Base-by-base conservation (phyloP, 2,888 invertebrate species). In the Lepidocyrtoides sp. region DNA sequence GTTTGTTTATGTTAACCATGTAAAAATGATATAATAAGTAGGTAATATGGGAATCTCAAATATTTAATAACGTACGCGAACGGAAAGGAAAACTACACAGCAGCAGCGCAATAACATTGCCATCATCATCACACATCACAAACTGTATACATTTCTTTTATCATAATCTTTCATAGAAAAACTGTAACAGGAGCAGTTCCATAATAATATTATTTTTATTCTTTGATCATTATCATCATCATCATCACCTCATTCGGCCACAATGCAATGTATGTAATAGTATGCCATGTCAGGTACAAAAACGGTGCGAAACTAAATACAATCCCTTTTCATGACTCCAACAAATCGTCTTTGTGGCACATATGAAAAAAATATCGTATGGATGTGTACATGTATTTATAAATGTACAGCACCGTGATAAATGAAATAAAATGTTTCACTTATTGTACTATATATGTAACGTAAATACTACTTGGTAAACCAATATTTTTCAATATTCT, bases 281-380 rank as follows among this genome's bases (percentile, higher is more conserved):
- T 79, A 79, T 79, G 79, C 57, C 54, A 79, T 54, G 79, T 54
- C 79, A 79, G 79, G 79, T 79, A 79, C 79, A 57, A 79, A 57
- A 75, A 75, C 44, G 23, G 32, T n/a, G 66, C 36, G 36, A 72
- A 57, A 57, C 57, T 20, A 32, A 54, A 51, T 4, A 36, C 41
- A 79, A 54, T 54, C 17, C 54, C 12, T 26, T 48, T n/a, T 17
- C 12, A n/a, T n/a, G n/a, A n/a, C 14, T 72, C 23, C 44, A 75
- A 79, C n/a, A n/a, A 79, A 54, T 20, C 29, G 36, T 51, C 77
- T 66, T 32, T n/a, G 48, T n/a, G 32, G 66, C 10, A 29, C 66
- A 66, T 4, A n/a, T 32, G 20, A 23, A 57, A 66, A 66, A 26
- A 66, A 32, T 26, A 36, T 29, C 14, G 32, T 32, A 66, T 66